These are phyloP conservation scores for Aromia moschata DNA, from an alignment of 2,888 invertebrate species.

Conservation along the genomic window DNA sequence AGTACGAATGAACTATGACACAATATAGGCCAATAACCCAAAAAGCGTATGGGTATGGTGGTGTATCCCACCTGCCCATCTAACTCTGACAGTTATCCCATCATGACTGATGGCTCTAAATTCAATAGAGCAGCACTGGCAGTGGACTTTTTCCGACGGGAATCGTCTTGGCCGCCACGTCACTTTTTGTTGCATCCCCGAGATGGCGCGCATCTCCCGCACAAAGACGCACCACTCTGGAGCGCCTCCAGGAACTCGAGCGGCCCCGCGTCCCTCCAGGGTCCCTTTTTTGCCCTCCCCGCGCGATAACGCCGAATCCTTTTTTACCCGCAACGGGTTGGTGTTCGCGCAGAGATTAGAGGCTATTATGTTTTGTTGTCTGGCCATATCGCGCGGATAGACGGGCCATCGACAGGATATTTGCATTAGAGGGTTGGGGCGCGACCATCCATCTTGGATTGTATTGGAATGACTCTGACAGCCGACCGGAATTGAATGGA, in stretches of 20 bases:
- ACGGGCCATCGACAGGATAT: constrained; percentile 54
- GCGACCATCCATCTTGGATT: constrained; percentile 58
- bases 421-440: constrained; percentile 54
- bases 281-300: constrained; percentile 1
- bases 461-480: constrained; percentile 59
- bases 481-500: constrained; percentile 55
- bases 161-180: no score
- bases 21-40: no score
- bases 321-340: constrained; percentile 8
- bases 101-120: no score
- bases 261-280: not conserved
- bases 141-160: no score
- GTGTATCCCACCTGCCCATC: no score
- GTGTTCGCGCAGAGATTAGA: constrained; percentile 25
- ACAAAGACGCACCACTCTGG: not conserved
- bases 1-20: no score
- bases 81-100: no score
- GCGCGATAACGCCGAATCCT: constrained; percentile 14
- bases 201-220: not conserved
- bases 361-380: constrained; percentile 38
- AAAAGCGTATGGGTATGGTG: no score
- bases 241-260: not conserved
- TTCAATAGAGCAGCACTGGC: no score
- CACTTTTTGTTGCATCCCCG: not conserved
- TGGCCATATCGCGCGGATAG: constrained; percentile 47